Base-by-base conservation (phyloP, 1,140 invertebrate genomes). In the Euwallacea similis region DNA sequence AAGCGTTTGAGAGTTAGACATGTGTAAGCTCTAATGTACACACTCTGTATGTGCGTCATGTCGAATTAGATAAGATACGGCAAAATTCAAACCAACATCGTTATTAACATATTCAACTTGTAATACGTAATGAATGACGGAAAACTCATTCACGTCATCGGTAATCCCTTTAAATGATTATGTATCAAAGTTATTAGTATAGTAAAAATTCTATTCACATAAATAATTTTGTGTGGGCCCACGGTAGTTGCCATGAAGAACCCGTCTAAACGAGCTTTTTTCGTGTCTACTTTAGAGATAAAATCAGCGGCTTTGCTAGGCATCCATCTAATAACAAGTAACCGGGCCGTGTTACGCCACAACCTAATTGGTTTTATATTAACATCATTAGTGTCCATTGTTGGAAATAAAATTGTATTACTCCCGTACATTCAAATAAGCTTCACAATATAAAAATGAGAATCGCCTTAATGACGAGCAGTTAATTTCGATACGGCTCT, bases 311-410 rank as follows among this genome's bases (percentile, higher is more conserved):
- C 69, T 47, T 33, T 64, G 72, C 66, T 62, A 50, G 69, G 63
- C 56, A 70, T 73, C 68, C 71, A 68, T 72, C 71, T 61, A 75
- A 72, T 70, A 75, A 73, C 72, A 73, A 75, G 73, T 68, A 69
- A 70, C 71, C 72, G 71, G 60, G 66, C 71, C 65, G 68, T 69
- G 71, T 75, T 70, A 73, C 71, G 72, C 69, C 71, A 69, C 63
- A 70, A 73, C 69, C 66, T 75, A 75, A 75, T 75, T 73, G 72
- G 66, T 75, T 71, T 73, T 75, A 75, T 75, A 75, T 75, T 75
- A 75, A 73, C 74, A 75, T 75, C 74, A 75, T 75, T 75, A 75
- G 68, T 43, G 62, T 71, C 69, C 56, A 75, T 75, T 75, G 74
- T 73, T 61, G 64, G 44, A 66, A 71, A 71, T 71, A 71, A 71